Conservation (phyloP, 2,113 vertebrate genomes). For the Mobula hypostoma region DNA sequence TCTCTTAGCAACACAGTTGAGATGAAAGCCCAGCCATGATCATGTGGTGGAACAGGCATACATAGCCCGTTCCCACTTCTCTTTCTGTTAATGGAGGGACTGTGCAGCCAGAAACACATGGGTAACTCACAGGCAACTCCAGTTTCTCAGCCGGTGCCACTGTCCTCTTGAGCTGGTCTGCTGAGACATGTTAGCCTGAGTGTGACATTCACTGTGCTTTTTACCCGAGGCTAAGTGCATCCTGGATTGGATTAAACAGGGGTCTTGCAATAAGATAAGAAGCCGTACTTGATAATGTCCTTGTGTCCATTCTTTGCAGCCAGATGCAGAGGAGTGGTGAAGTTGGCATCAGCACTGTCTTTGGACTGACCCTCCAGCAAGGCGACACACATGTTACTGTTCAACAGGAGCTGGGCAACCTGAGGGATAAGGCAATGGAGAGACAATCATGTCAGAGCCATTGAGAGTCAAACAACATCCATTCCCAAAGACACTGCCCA, state of each 20-base stretch:
- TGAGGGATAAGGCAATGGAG: constrained; percentile 44
- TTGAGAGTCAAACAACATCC: neutral
- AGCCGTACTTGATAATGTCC: constrained; percentile 78
- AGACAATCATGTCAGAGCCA: neutral
- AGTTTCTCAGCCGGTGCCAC: neutral
- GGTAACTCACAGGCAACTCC: neutral
- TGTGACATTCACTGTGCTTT: neutral
- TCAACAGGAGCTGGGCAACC: constrained; percentile 86
- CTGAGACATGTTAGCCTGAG: neutral
- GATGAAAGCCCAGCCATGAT: no score
- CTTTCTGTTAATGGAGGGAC: neutral
- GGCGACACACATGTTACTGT: constrained; percentile 83
- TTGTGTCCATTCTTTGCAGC: constrained; percentile 90
- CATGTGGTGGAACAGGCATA: no score
- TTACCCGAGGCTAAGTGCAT: neutral
- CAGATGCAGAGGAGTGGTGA: constrained; percentile 84
- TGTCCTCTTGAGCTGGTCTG: neutral
- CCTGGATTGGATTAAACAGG: neutral
- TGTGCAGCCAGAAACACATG: neutral
- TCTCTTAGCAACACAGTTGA: no score
- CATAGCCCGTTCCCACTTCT: no score
- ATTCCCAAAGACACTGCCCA: neutral
- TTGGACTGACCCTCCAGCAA: constrained; percentile 84
- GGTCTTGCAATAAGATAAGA: neutral
- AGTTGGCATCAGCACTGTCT: constrained; percentile 75